phyloP scores from a whole-genome alignment of 2,888 invertebrate genomes.

The Endotricha flammealis region DNA sequence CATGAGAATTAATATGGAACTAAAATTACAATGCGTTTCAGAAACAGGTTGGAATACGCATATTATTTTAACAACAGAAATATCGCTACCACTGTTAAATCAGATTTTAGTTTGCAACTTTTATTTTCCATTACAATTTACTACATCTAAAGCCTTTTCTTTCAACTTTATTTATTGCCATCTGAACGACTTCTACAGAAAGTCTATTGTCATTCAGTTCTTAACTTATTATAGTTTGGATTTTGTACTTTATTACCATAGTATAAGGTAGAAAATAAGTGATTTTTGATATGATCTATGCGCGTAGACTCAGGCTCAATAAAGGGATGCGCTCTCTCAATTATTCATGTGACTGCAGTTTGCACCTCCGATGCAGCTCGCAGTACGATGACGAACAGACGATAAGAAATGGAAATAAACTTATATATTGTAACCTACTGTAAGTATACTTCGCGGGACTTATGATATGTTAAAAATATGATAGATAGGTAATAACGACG shows the following conservation, averaged over 20 bases:
- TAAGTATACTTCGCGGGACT: no score
- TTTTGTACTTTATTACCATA: neutral
- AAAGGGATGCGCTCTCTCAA: constrained; percentile 32
- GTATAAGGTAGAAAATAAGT: neutral
- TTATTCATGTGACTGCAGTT: constrained; percentile 42
- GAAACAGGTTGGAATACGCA: no score
- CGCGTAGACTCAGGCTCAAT: constrained; percentile 4
- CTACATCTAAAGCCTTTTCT: neutral
- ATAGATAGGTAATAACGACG: no score
- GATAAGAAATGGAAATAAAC: neutral
- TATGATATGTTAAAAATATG: no score
- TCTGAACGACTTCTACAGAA: constrained; percentile 2
- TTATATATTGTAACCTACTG: no score
- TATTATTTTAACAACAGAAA: no score
- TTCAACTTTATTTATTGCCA: neutral
- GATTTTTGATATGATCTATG: constrained; percentile 1
- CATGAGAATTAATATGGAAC: no score
- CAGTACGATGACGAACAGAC: constrained; percentile 22
- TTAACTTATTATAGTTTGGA: neutral
- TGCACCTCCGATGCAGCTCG: constrained; percentile 31
- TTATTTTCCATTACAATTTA: no score
- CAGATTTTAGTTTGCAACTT: no score
- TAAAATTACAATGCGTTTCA: no score
- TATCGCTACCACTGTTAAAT: no score
- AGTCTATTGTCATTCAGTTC: constrained; percentile 8